Conservation (phyloP, 2,888 invertebrate genomes). For the Eremobia ochroleuca region DNA sequence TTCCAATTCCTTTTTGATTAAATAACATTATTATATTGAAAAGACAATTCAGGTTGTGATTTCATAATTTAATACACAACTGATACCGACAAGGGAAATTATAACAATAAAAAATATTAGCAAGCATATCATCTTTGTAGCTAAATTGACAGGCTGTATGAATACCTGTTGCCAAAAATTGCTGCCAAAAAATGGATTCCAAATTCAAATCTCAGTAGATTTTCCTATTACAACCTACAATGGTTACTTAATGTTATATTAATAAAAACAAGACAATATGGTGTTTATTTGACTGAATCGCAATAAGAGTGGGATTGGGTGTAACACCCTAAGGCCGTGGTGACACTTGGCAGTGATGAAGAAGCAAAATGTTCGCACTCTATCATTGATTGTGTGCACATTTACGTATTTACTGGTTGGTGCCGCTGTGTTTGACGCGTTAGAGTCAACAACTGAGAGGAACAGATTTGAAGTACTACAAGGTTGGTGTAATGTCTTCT, state of each 20-base stretch:
- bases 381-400: constrained; percentile 99
- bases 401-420: constrained; percentile 99
- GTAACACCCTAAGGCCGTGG: constrained; percentile 83
- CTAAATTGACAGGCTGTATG: constrained; percentile 67
- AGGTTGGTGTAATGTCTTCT: constrained; percentile 89
- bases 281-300: constrained; percentile 75
- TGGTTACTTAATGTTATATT: constrained; percentile 79
- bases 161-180: constrained; percentile 66
- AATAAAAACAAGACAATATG: constrained; percentile 74
- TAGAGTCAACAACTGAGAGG: constrained; percentile 99
- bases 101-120: constrained; percentile 67
- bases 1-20: constrained; percentile 60
- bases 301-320: constrained; percentile 78
- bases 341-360: constrained; percentile 95
- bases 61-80: constrained; percentile 70
- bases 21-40: constrained; percentile 58
- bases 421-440: constrained; percentile 99
- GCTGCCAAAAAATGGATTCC: constrained; percentile 73
- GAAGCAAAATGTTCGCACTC: constrained; percentile 99
- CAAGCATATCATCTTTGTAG: constrained; percentile 79
- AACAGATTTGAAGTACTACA: constrained; percentile 97
- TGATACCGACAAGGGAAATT: constrained; percentile 58
- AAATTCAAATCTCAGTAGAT: constrained; percentile 69
- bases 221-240: constrained; percentile 68
- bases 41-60: constrained; percentile 75